Evolutionary conservation across 1,140 invertebrate species (phyloP), one percentile per base, ranked within the genome.

Genomic region (Saccostrea cuccullata): DNA sequence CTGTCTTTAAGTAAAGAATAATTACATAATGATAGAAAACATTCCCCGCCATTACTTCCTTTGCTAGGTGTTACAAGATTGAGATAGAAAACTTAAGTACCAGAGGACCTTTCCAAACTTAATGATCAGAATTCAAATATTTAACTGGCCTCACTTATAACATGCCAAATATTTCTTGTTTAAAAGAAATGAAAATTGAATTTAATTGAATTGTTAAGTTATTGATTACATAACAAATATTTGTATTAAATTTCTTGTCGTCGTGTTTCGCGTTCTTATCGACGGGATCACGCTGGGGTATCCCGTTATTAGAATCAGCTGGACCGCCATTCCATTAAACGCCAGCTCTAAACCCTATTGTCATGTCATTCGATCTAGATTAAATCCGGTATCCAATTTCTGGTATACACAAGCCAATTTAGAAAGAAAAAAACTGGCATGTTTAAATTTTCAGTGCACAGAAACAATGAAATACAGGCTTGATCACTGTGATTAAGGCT

Each of bases 171-270:
- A 77, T 30, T 30, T 77, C 70, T 77, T 30, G 70, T 77, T 77
- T 30, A 1, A 15, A 26, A 77, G 70, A 77, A 30, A 77, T 77
- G 70, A 77, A 77, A 77, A 77, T 77, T 77, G 70, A 77, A 77
- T 77, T 77, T 36, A 77, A 77, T 77, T 36, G 70, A 77, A 77
- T 77, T 77, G 70, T 77, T 15, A 30, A 30, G 70, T 77, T 77
- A 77, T 77, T 77, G 70, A 77, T 77, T 77, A 77, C 70, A 77
- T 77, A 36, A 77, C 26, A 77, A 77, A 77, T 77, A 77, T 77
- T 77, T 77, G 70, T 77, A 77, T 77, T 77, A 30, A 77, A 26
- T 77, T 77, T 30, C 26, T 13, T 23, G 26, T 26, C 15, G 6
- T 26, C 13, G 26, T 77, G 70, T 77, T 15, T 15, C 30, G 70